Percentiles rank a stretch among this genome's conserved stretches.
phyloP scores from a whole-genome alignment of 2,113 vertebrate genomes.

The Helogale parvula region DNA sequence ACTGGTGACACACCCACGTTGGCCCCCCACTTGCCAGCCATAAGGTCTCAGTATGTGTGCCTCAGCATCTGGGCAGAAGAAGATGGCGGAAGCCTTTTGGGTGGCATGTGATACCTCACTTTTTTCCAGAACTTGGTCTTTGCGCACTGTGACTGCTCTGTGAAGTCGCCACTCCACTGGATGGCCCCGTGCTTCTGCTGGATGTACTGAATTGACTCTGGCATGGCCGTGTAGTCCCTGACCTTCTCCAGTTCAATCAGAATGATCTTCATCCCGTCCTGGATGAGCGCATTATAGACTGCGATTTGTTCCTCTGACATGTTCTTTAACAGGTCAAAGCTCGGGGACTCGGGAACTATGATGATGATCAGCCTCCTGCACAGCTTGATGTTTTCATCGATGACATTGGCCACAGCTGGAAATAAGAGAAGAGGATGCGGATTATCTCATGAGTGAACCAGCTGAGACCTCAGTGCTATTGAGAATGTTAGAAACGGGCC shows the following conservation, averaged over 20 bases:
- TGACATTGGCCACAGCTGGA: slow-evolving; percentile 87
- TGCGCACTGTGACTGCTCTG: slow-evolving; percentile 73
- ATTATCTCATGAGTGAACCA: neutral
- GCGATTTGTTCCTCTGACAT: slow-evolving; percentile 86
- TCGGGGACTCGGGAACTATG: slow-evolving; percentile 75
- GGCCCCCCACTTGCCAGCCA: neutral
- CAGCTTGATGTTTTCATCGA: slow-evolving; percentile 88
- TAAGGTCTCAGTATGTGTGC: neutral
- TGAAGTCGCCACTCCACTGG: slow-evolving; percentile 83
- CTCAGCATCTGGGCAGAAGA: neutral
- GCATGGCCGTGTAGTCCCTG: slow-evolving; percentile 85
- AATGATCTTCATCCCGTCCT: slow-evolving; percentile 88
- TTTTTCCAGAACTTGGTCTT: slow-evolving; percentile 92
- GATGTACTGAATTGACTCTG: slow-evolving; percentile 90
- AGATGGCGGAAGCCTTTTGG: slow-evolving; percentile 35
- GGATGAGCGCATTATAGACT: slow-evolving; percentile 89
- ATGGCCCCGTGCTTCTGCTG: slow-evolving; percentile 90
- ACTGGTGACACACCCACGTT: rapidly evolving
- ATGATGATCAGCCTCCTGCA: slow-evolving; percentile 92
- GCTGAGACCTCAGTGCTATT: neutral
- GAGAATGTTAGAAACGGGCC: neutral
- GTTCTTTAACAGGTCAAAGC: slow-evolving; percentile 72
- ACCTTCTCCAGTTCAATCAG: slow-evolving; percentile 91
- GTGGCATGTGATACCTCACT: slow-evolving; percentile 92
- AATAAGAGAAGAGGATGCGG: neutral